Conservation (phyloP, 1,140 invertebrate species). For the Laupala kohalensis region DNA sequence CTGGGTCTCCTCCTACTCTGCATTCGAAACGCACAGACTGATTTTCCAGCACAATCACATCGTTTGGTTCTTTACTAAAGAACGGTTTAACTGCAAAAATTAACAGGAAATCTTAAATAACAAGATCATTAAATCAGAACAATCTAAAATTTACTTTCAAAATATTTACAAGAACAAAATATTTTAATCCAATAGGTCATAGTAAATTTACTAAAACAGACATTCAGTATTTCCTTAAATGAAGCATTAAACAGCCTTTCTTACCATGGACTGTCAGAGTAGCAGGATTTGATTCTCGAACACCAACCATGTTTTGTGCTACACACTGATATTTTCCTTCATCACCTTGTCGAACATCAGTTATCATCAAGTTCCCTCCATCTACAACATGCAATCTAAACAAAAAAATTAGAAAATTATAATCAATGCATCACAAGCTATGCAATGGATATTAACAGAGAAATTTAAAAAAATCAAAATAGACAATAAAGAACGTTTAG, state of each 20-base stretch:
- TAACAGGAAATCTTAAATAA: background rate
- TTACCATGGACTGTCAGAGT: conserved; percentile 70
- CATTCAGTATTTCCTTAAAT: too few species aligned
- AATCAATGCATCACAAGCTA: background rate
- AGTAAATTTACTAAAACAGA: too few species aligned
- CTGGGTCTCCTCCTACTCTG: conserved; percentile 78
- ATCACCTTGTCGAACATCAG: conserved; percentile 66
- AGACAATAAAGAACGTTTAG: too few species aligned
- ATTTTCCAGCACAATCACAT: conserved; percentile 66
- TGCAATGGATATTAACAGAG: background rate
- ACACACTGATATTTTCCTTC: conserved; percentile 76
- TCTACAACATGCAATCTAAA: conserved; percentile 64
- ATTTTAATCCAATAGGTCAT: too few species aligned
- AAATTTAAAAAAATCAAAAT: too few species aligned
- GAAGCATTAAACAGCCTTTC: too few species aligned
- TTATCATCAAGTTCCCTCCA: conserved; percentile 70
- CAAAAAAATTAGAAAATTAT: too few species aligned
- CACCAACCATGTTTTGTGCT: conserved; percentile 75
- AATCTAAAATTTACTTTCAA: too few species aligned
- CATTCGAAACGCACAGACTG: conserved; percentile 77
- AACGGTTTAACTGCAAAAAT: conserved; percentile 69
- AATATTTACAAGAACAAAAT: too few species aligned
- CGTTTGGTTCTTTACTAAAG: conserved; percentile 71
- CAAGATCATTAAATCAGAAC: too few species aligned
- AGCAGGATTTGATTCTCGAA: conserved; percentile 57